Base-by-base conservation (phyloP, 64 coral and sea anemone genomes). In the Platygyra sinensis region DNA sequence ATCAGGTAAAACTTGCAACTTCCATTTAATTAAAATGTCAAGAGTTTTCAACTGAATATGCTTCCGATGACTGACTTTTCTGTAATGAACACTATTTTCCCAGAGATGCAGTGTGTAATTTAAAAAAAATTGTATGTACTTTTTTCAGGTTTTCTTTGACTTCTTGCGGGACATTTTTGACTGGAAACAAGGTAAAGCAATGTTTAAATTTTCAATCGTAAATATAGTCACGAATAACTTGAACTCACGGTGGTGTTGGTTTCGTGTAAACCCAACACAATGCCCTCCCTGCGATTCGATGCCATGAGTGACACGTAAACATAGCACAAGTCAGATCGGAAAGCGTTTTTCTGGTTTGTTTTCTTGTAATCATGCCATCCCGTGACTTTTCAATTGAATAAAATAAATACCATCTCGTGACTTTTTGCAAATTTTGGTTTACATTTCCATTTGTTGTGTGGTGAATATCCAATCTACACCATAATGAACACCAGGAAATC, bases 61-160 rank as follows among this genome's bases (percentile, higher is more conserved):
- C 28, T 31, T 57, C 22, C 24, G 74, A 79, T 14, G 19, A 76
- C 42, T 75, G 14, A 52, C 27, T 49, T 67, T 20, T 67, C 32
- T n/a, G 27, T 59, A 52, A 33, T 60, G 20, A 25, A 72, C 46
- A 17, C 77, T 20, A 22, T 73, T 62, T 61, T 83, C 32, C 36
- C 17, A 17, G 16, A 64, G 28, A 19, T 87, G 73, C 69, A 73
- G 31, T 67, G 7, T 62, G 52, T 63, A 76, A 60, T 49, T 30
- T 24, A 31, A 18, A 36, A 55, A 22, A 32, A n/a, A n/a, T n/a
- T 76, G 0, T 74, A 2, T 75, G 74, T 57, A 4, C 16, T 74
- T 42, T 72, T 18, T 59, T 52, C 49, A 92, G 90, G 61, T 92
- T 87, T 92, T 92, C 74, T 92, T 92, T 73, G 90, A 92, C 46